These are phyloP conservation scores for Eumeta japonica DNA, from an alignment of 1,140 invertebrate genomes.

Conservation along the genomic window DNA sequence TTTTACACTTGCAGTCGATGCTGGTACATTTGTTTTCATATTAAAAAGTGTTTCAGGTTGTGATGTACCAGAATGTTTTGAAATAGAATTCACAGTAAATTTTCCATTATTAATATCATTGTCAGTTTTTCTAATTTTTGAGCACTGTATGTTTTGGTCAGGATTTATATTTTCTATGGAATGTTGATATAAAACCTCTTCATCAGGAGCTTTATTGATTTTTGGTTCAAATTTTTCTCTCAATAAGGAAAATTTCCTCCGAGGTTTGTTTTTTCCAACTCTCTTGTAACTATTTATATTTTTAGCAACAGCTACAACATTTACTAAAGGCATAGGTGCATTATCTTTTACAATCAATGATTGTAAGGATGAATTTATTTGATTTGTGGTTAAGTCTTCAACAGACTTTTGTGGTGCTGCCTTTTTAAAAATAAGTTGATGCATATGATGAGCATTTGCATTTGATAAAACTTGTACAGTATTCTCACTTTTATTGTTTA, in stretches of 20 bases:
- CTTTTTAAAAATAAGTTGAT: constrained; percentile 49
- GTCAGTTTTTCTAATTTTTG: constrained; percentile 21
- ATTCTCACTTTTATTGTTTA: constrained; percentile 27
- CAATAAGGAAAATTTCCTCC: constrained; percentile 62
- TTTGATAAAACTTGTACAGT: constrained; percentile 44
- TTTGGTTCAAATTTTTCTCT: constrained; percentile 63
- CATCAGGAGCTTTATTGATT: constrained; percentile 44
- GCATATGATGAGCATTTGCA: constrained; percentile 53
- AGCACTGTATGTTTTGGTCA: too few relatives aligned
- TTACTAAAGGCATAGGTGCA: constrained; percentile 19
- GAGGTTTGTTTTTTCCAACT: constrained; percentile 47
- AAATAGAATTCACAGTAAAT: constrained; percentile 10
- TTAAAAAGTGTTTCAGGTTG: constrained; percentile 22
- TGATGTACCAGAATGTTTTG: constrained; percentile 20
- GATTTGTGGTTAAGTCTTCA: constrained; percentile 36
- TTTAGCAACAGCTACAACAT: constrained; percentile 24
- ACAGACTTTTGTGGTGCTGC: constrained; percentile 28
- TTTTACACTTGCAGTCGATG: constrained; percentile 54
- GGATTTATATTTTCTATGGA: too few relatives aligned
- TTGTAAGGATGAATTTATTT: constrained; percentile 49
- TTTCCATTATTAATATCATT: constrained; percentile 27
- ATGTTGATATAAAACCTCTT: constrained; percentile 49
- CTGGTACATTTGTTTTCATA: too few relatives aligned
- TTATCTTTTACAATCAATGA: constrained; percentile 48
- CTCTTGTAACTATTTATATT: constrained; percentile 41